Conservation (phyloP, 2,888 invertebrate genomes). For the Steinernema hermaphroditum region DNA sequence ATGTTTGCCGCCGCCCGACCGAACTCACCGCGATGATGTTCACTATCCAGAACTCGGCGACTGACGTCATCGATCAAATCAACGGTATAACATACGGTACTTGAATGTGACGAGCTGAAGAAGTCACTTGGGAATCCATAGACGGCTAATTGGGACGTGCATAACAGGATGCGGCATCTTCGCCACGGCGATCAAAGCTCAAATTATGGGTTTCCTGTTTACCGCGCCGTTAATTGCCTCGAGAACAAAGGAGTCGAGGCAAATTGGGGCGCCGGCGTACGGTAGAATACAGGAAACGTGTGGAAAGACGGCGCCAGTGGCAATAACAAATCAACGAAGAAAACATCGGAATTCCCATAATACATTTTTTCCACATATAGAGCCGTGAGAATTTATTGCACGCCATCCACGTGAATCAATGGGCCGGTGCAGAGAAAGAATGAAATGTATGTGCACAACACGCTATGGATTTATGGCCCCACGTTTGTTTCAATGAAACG, state of each 20-base stretch:
- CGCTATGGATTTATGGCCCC: too few relatives aligned
- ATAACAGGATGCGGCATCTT: neutral
- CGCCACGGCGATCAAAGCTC: neutral
- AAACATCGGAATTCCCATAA: neutral
- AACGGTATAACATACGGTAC: neutral
- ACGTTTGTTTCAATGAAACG: too few relatives aligned
- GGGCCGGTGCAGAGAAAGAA: too few relatives aligned
- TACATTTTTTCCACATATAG: neutral
- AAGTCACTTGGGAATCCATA: neutral
- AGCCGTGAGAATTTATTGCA: neutral
- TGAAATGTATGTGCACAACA: neutral
- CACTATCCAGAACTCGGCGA: neutral
- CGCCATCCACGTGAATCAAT: too few relatives aligned
- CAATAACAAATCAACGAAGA: too few relatives aligned
- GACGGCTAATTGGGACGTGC: neutral
- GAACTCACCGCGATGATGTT: neutral
- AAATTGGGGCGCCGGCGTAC: too few relatives aligned
- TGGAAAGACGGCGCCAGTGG: too few relatives aligned
- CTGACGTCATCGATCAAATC: neutral
- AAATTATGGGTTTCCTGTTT: too few relatives aligned
- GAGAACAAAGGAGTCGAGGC: too few relatives aligned
- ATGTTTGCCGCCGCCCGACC: neutral
- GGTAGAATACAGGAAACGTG: too few relatives aligned
- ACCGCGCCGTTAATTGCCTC: too few relatives aligned
- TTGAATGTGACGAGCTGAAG: neutral